These are phyloP conservation scores for Caenorhabditis angaria DNA, from an alignment of 2,888 invertebrate genomes.

Conservation along the genomic window DNA sequence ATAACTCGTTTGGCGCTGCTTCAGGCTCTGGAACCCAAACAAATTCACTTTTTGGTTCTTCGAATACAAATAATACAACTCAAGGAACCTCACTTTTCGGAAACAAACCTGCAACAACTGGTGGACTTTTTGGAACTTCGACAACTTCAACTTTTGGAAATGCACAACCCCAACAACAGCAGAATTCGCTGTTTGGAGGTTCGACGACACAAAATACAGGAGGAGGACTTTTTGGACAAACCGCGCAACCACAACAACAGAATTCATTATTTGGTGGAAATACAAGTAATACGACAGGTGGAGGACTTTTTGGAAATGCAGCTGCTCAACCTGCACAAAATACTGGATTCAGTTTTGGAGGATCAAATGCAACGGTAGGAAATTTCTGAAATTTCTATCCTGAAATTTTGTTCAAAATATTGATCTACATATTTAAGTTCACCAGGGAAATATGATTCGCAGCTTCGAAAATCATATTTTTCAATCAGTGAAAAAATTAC, in stretches of 20 bases:
- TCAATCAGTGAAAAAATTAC: no score
- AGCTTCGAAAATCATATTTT: no score
- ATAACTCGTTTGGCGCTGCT: no score
- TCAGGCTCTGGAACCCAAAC: slow-evolving; percentile 6
- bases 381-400: background rate
- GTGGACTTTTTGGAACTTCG: slow-evolving; percentile 8
- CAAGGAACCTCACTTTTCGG: slow-evolving; percentile 49
- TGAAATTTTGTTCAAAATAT: no score
- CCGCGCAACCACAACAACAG: slow-evolving; percentile 14
- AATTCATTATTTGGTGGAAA: no score
- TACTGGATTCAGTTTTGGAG: slow-evolving; percentile 27
- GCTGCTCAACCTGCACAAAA: slow-evolving; percentile 18
- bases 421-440: no score
- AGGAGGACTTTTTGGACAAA: slow-evolving; percentile 40
- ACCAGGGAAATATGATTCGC: no score
- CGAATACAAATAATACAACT: background rate
- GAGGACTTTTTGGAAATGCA: slow-evolving; percentile 42
- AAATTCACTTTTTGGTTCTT: slow-evolving; percentile 5
- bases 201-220: slow-evolving; percentile 18
- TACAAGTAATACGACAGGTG: slow-evolving; percentile 44
- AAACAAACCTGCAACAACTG: slow-evolving; percentile 28
- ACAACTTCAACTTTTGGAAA: slow-evolving; percentile 10
- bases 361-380: slow-evolving; percentile 7
- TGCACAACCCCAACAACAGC: slow-evolving; percentile 3
- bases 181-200: slow-evolving; percentile 31